Percentiles rank a stretch among this genome's conserved stretches.
Evolutionary conservation across 2,888 invertebrate genomes (phyloP).

Genomic region (Drosophila meridionalis): DNA sequence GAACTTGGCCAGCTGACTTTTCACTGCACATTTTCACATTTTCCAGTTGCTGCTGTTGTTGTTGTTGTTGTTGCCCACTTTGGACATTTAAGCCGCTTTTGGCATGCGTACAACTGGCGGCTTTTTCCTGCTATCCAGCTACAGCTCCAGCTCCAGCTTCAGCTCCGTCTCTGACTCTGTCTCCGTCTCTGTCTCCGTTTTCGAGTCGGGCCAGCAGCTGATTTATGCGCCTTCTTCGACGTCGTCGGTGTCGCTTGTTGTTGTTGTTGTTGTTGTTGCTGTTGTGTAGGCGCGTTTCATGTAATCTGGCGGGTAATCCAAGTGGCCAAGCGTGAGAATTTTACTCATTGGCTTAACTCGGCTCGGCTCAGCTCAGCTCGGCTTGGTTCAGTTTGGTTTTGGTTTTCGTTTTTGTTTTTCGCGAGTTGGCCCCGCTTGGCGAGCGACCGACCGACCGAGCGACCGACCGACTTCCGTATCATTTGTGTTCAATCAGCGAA

Average conservation of each 20-base stretch:
- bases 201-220: slow-evolving; percentile 62
- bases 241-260: slow-evolving; percentile 36
- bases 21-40: slow-evolving; percentile 80
- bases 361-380: slow-evolving; percentile 1
- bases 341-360: slow-evolving; percentile 68
- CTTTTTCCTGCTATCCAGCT: slow-evolving; percentile 58
- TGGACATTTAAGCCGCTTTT: slow-evolving; percentile 82
- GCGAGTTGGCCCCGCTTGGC: slow-evolving; percentile 11
- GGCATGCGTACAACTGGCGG: slow-evolving; percentile 78
- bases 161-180: slow-evolving; percentile 12
- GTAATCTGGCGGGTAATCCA: slow-evolving; percentile 81
- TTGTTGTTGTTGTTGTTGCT: slow-evolving; percentile 34
- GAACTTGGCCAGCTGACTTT: slow-evolving; percentile 75
- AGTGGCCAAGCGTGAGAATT: slow-evolving; percentile 81
- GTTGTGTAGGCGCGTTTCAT: slow-evolving; percentile 79
- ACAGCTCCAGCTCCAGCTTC: slow-evolving; percentile 12
- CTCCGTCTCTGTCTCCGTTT: slow-evolving; percentile 22
- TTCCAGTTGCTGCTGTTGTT: slow-evolving; percentile 59
- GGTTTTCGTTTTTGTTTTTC: not conserved
- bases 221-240: slow-evolving; percentile 69
- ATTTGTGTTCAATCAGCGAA: slow-evolving; percentile 79
- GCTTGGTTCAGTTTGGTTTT: slow-evolving; percentile 11
- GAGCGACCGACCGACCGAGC: slow-evolving; percentile 21
- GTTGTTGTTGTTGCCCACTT: slow-evolving; percentile 75
- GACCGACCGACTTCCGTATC: slow-evolving; percentile 74